Base-by-base conservation (phyloP, 2,113 vertebrate species). In the Chionis minor region DNA sequence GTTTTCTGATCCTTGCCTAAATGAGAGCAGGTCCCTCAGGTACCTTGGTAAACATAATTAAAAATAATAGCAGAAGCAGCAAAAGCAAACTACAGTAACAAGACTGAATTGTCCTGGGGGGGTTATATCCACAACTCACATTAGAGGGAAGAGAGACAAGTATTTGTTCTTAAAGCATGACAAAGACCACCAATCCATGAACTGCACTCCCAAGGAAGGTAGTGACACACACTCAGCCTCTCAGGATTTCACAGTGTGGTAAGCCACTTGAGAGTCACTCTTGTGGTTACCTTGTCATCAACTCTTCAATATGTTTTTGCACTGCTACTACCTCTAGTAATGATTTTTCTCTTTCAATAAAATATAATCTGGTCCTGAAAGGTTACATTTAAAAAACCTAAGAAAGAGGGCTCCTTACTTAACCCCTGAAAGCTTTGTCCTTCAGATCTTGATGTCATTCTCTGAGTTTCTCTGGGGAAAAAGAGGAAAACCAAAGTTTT, bases 121-220 rank as follows among this genome's bases (percentile, higher is more conserved):
- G 63, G 56, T 45, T 32, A 3, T 19, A 65, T 14, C 22, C 62
- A n/a, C 19, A 77, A 35, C 8, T 82, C 10, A 40, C 6, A 32
- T 59, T n/a, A 47, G 23, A 89, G 8, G 23, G 21, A 86, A 51
- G 10, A 84, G 5, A 14, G 42, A 33, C 2, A 51, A 56, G 4
- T n/a, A 35, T 33, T 74, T 95, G 0, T 75, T 88, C 12, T 10
- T 81, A 22, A 81, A 75, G 21, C 11, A 45, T 75, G 7, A 65
- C 10, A 47, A 83, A 78, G 35, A 17, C 7, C 20, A 52, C 10
- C 19, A 54, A 4, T 23, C 40, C 1, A 8, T 45, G 30, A 77
- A n/a, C 42, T 0, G 2, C 32, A 9, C 42, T 67, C 38, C 38
- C 35, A 18, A 10, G 0, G 1, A 55, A 16, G 9, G 7, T 23